Evolutionary conservation across 2,888 invertebrate genomes (phyloP).

Genomic region (Biston stratarius): DNA sequence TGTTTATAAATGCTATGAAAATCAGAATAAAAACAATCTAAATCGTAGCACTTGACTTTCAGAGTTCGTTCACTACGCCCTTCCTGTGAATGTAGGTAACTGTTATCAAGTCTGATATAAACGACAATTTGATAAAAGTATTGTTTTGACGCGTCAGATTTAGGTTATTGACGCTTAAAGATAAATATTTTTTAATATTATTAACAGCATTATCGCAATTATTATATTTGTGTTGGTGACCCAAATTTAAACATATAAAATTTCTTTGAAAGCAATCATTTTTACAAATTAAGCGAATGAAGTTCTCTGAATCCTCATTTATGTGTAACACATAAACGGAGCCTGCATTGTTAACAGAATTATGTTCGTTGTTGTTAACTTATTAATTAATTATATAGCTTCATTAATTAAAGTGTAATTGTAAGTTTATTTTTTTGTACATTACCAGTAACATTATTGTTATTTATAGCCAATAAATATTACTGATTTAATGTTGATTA

Average conservation of each 20-base stretch:
- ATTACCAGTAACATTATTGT: no score
- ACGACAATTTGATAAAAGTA: conserved; percentile 6
- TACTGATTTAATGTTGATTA: no score
- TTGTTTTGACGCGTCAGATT: conserved; percentile 32
- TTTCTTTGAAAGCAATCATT: no score
- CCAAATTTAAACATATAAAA: not conserved
- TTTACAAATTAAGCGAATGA: no score
- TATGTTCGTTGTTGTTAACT: no score
- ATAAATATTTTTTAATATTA: not conserved
- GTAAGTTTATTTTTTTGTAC: no score
- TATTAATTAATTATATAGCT: no score
- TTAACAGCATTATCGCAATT: conserved; percentile 9
- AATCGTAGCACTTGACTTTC: conserved; percentile 12
- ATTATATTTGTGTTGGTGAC: conserved; percentile 9
- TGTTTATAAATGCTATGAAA: not conserved
- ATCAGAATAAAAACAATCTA: conserved; percentile 1
- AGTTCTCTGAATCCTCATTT: no score
- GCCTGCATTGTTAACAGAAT: no score
- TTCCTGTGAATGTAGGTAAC: conserved; percentile 27
- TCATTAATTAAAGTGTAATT: no score
- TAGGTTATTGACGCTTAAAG: conserved; percentile 36
- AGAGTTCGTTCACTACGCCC: conserved; percentile 19
- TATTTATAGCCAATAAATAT: no score
- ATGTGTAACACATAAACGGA: no score
- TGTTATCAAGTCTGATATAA: conserved; percentile 18